Evolutionary conservation across 2,113 vertebrate genomes (phyloP).

Genomic region (Caranx ignobilis): DNA sequence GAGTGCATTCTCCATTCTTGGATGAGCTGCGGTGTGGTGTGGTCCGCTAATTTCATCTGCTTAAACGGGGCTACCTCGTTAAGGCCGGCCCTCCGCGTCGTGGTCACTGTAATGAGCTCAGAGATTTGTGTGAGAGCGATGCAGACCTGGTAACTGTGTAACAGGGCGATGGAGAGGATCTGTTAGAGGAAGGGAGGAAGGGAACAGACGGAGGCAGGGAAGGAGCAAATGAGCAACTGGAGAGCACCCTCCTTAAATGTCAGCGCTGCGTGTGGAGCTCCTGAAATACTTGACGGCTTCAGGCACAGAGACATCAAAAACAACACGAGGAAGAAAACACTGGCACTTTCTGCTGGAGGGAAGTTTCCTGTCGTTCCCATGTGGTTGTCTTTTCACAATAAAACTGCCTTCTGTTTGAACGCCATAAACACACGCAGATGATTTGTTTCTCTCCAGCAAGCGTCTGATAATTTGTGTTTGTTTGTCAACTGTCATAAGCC

Average conservation of each 20-base stretch:
- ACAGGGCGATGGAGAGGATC: not conserved
- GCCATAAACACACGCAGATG: conserved; percentile 19
- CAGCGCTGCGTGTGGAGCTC: conserved; percentile 38
- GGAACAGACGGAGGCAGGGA: conserved; percentile 15
- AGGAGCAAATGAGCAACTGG: conserved; percentile 44
- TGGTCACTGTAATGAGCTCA: conserved; percentile 67
- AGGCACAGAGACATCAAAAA: conserved; percentile 56
- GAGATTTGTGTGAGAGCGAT: conserved; percentile 48
- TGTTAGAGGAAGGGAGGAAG: conserved; percentile 3
- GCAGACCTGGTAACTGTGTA: not conserved
- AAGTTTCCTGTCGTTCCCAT: conserved; percentile 19
- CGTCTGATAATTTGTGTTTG: conserved; percentile 4
- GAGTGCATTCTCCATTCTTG: conserved; percentile 38
- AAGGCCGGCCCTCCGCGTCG: conserved; percentile 40
- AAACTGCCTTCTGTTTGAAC: conserved; percentile 44
- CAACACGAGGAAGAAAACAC: conserved; percentile 37
- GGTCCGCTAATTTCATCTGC: conserved; percentile 60
- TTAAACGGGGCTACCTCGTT: conserved; percentile 68
- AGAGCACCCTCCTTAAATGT: conserved; percentile 55
- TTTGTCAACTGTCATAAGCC: conserved; percentile 2
- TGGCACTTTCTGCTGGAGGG: conserved; percentile 24
- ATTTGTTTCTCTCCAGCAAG: conserved; percentile 22
- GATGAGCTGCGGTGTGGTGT: conserved; percentile 46
- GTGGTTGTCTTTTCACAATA: conserved; percentile 21
- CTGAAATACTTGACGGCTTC: conserved; percentile 52